Conservation (phyloP, 2,113 vertebrate species). For the Grammomys surdaster region DNA sequence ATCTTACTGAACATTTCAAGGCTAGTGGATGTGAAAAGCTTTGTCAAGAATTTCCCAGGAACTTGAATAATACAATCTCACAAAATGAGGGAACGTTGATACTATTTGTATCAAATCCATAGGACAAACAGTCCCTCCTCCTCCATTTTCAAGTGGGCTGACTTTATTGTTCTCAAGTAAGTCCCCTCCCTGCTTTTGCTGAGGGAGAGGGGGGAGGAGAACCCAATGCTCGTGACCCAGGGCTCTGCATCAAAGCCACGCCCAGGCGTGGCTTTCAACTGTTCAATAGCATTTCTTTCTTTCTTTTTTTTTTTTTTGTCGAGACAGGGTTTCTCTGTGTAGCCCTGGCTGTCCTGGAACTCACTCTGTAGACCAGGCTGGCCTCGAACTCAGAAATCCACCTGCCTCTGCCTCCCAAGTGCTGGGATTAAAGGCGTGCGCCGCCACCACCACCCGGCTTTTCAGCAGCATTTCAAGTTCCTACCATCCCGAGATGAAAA, state of each 20-base stretch:
- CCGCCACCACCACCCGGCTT: too few relatives aligned
- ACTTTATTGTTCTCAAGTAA: conserved; percentile 11
- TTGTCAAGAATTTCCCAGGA: conserved; percentile 70
- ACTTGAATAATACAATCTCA: conserved; percentile 57
- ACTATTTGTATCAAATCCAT: neutral
- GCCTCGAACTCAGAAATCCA: too few relatives aligned
- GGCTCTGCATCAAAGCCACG: neutral
- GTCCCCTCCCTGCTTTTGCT: neutral
- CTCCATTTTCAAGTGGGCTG: conserved; percentile 60
- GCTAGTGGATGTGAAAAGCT: conserved; percentile 32
- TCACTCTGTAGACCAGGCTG: too few relatives aligned
- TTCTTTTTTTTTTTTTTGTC: too few relatives aligned
- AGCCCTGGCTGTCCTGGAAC: too few relatives aligned
- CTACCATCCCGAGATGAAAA: neutral
- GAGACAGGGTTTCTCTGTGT: too few relatives aligned
- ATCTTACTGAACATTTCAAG: conserved; percentile 37
- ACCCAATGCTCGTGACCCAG: neutral
- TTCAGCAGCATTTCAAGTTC: neutral
- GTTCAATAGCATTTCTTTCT: too few relatives aligned
- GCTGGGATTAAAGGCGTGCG: too few relatives aligned
- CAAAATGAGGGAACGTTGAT: conserved; percentile 2
- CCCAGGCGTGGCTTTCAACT: too few relatives aligned
- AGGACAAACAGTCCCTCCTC: neutral
- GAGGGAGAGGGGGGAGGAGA: neutral
- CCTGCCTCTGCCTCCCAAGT: too few relatives aligned